phyloP scores from a whole-genome alignment of 2,888 invertebrate genomes.

The Lepidochitona cinerea region DNA sequence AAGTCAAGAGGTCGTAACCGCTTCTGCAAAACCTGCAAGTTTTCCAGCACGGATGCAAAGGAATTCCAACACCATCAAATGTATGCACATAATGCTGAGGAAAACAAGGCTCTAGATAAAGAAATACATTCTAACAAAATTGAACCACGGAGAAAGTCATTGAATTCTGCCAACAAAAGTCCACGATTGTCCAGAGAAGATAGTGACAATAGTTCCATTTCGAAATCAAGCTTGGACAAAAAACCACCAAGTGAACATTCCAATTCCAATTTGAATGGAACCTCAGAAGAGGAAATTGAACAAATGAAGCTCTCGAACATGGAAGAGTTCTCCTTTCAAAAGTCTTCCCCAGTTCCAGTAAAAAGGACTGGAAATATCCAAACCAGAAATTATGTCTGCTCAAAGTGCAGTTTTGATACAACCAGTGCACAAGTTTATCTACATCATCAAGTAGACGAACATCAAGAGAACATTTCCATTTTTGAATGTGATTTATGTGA shows the following conservation, averaged over 20 bases:
- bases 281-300: conserved; percentile 10
- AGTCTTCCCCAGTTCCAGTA: conserved; percentile 23
- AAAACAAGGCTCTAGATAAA: conserved; percentile 14
- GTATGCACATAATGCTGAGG: conserved; percentile 50
- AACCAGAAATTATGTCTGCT: conserved; percentile 55
- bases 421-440: conserved; percentile 53
- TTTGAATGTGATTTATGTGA: conserved; percentile 64
- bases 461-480: conserved; percentile 51
- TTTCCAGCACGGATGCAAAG: conserved; percentile 52
- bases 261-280: conserved; percentile 9
- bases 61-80: conserved; percentile 58
- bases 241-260: not conserved
- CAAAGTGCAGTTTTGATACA: conserved; percentile 47
- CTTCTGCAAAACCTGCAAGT: conserved; percentile 58
- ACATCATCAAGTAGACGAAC: conserved; percentile 56
- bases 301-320: not conserved
- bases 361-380: conserved; percentile 53
- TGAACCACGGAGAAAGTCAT: not conserved
- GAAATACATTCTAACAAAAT: not conserved
- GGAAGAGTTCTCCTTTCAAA: not conserved
- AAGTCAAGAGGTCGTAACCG: conserved; percentile 42
- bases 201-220: not conserved
- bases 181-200: conserved; percentile 11
- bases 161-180: conserved; percentile 13
- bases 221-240: not conserved